phyloP scores from a whole-genome alignment of 2,797 vertebrate genomes.

The Euthynnus affinis region DNA sequence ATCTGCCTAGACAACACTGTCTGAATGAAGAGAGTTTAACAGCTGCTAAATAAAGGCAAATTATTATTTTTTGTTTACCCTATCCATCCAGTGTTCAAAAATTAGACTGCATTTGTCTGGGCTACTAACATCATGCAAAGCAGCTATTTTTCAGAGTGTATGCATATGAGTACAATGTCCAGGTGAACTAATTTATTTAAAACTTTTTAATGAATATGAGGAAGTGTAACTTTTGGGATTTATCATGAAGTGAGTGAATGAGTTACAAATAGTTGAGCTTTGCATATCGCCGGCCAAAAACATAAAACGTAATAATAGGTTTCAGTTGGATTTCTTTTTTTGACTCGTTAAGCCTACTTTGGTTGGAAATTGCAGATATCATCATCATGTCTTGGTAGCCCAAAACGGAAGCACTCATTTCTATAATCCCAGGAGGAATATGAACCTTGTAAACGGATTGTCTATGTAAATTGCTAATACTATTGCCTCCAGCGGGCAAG shows the following conservation, averaged over 20 bases:
- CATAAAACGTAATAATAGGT: conserved; percentile 4
- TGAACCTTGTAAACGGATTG: conserved; percentile 31
- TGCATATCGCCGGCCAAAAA: background rate
- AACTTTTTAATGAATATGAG: background rate
- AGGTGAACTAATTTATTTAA: background rate
- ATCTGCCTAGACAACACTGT: background rate
- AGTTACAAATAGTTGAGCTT: background rate
- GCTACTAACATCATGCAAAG: too few relatives aligned
- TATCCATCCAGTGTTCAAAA: background rate
- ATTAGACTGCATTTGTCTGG: background rate
- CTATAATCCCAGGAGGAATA: conserved; percentile 42
- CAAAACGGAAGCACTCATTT: conserved; percentile 24
- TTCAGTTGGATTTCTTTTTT: conserved; percentile 4
- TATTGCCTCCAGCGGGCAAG: conserved; percentile 25
- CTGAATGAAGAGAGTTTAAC: background rate
- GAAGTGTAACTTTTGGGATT: background rate
- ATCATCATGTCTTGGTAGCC: background rate
- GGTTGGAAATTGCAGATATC: conserved; percentile 39
- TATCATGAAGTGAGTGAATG: background rate
- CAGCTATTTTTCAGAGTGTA: too few relatives aligned
- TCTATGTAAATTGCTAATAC: conserved; percentile 34
- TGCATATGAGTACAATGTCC: too few relatives aligned
- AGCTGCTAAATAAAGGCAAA: background rate
- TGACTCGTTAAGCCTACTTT: conserved; percentile 9
- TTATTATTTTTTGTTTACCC: background rate